phyloP scores from a whole-genome alignment of 2,888 invertebrate genomes.

The Sphecodes monilicornis region DNA sequence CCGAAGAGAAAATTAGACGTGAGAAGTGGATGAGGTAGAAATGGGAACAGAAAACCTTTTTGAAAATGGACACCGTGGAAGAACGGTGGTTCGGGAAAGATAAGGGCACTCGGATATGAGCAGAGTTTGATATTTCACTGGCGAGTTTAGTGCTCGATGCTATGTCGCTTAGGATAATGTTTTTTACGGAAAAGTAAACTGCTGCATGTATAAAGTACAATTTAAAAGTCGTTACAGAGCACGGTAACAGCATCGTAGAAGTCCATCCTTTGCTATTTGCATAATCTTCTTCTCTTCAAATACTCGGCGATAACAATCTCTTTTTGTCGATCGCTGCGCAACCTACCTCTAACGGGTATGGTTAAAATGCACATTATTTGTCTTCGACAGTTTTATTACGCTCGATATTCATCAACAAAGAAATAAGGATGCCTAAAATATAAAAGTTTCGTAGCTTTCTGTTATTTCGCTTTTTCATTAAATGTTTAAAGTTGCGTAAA shows the following conservation, averaged over 20 bases:
- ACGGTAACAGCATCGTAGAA: neutral
- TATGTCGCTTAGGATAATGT: conserved; percentile 7
- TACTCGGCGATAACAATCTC: neutral
- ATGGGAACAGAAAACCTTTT: conserved; percentile 11
- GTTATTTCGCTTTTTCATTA: neutral
- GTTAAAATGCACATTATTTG: neutral
- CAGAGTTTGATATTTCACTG: conserved; percentile 6
- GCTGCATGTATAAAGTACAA: neutral
- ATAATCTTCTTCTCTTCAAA: conserved; percentile 8
- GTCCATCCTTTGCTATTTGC: neutral
- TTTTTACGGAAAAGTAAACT: neutral
- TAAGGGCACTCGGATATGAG: neutral
- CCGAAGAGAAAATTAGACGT: conserved; percentile 12
- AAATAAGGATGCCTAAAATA: neutral
- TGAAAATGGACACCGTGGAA: conserved; percentile 14
- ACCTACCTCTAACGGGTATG: neutral
- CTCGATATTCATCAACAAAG: neutral
- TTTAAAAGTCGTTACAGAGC: neutral
- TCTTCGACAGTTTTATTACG: neutral
- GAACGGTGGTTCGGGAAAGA: neutral
- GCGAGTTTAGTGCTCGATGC: neutral
- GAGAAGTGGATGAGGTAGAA: neutral
- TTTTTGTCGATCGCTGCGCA: neutral
- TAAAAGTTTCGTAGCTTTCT: neutral
- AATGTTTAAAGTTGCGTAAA: neutral